phyloP scores from a whole-genome alignment of 53 echinoderm and acorn worm genomes.

The Holothuria scabra region DNA sequence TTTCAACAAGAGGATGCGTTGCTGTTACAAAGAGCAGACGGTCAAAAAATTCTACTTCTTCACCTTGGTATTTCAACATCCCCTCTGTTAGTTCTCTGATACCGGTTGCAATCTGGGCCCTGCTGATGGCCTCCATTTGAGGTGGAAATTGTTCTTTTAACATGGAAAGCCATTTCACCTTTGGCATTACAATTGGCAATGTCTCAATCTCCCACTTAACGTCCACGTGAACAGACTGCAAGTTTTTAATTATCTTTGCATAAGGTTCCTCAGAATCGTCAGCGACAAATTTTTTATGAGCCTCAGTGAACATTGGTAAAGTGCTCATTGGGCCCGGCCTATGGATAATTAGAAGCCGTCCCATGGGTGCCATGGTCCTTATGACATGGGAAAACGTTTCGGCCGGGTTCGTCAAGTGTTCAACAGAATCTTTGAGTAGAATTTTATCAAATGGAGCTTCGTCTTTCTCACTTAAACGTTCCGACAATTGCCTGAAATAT shows the following conservation, averaged over 20 bases:
- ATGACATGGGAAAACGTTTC: slow-evolving; percentile 87
- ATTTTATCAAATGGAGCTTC: slow-evolving; percentile 94
- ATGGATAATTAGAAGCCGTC: slow-evolving; percentile 83
- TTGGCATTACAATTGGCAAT: slow-evolving; percentile 89
- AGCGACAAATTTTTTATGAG: slow-evolving; percentile 71
- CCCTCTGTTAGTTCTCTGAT: slow-evolving; percentile 96
- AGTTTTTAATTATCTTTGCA: slow-evolving; percentile 78
- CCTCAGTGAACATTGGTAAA: slow-evolving; percentile 86
- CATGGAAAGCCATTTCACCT: slow-evolving; percentile 97
- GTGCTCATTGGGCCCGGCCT: slow-evolving; percentile 96
- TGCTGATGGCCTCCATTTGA: slow-evolving; percentile 95
- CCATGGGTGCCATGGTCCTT: slow-evolving; percentile 71
- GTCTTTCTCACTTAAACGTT: slow-evolving; percentile 59
- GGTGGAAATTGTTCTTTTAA: slow-evolving; percentile 89
- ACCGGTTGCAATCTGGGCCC: slow-evolving; percentile 76
- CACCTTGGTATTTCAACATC: slow-evolving; percentile 97
- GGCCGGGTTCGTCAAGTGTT: slow-evolving; percentile 80
- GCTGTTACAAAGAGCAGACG: slow-evolving; percentile 87
- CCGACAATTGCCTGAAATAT: slow-evolving; percentile 86
- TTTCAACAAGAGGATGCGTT: slow-evolving; percentile 75
- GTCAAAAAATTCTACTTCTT: slow-evolving; percentile 94
- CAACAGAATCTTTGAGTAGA: slow-evolving; percentile 83
- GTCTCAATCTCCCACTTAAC: slow-evolving; percentile 98
- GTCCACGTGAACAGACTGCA: slow-evolving; percentile 82
- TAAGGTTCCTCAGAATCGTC: slow-evolving; percentile 93